Conservation (phyloP, 2,797 vertebrate genomes). For the Alca torda region DNA sequence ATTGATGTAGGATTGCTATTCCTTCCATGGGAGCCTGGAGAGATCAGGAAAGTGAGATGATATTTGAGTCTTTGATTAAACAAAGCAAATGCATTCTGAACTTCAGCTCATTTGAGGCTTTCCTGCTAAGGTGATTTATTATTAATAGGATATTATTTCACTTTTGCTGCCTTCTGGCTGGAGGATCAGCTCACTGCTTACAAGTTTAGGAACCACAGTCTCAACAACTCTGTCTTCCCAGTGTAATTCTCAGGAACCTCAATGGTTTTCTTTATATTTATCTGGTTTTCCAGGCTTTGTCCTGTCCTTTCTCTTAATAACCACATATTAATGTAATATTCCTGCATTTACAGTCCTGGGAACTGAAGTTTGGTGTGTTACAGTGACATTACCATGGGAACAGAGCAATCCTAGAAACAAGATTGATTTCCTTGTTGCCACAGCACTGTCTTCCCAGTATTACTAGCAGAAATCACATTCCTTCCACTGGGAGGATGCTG, state of each 20-base stretch:
- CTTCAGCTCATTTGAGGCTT: neutral
- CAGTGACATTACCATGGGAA: neutral
- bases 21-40: slow-evolving; percentile 50
- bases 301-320: neutral
- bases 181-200: neutral
- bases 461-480: neutral
- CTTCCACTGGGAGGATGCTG: neutral
- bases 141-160: neutral
- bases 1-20: slow-evolving; percentile 64
- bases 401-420: neutral
- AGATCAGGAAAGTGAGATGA: neutral
- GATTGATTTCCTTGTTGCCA: neutral
- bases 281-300: neutral
- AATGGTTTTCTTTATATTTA: neutral
- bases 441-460: neutral
- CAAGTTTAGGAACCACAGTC: neutral
- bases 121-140: neutral
- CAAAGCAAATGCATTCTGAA: neutral
- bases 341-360: neutral
- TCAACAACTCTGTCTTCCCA: neutral
- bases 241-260: neutral
- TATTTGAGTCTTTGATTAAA: neutral
- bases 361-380: neutral
- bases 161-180: neutral
- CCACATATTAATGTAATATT: neutral